Base-by-base conservation (phyloP, 2,888 invertebrate genomes). In the Drosophila diplacantha region DNA sequence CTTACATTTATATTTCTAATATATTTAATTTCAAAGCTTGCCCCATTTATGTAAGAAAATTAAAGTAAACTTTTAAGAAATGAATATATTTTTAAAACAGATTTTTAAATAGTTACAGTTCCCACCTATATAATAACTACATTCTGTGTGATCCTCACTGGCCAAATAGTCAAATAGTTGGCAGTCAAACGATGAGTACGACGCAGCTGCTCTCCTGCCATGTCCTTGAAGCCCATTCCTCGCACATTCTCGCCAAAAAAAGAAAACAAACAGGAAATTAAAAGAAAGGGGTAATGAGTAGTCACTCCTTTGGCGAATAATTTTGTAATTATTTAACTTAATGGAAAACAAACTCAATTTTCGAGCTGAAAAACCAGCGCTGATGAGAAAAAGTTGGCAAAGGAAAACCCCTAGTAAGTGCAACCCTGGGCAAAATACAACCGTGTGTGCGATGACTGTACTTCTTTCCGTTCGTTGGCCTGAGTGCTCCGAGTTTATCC, bases 301-400 rank as follows among this genome's bases (percentile, higher is more conserved):
- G 53, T 29, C 60, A 16, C 69, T 64, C 32, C 73, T 83, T 75
- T 81, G 78, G 65, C 62, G 67, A 80, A 83, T 83, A 83, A 83
- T 81, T 80, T 81, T 76, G 80, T 76, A 79, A 83, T 81, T 81
- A 81, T 84, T 81, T 81, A 81, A 83, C 84, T 82, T 83, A 81
- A 81, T 81, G 81, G 84, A 83, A 81, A 82, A 75, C 77, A 81
- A 83, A 81, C 84, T 83, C 74, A 74, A 80, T 81, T 81, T 77
- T 76, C 69, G 76, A 70, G 69, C 73, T 67, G 70, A 72, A 72
- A 75, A 63, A 66, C 75, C 46, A 71, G 61, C 34, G 54, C 34
- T 64, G 50, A 52, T 73, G 59, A 16, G 39, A 65, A 63, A 49
- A 37, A 51, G 26, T 50, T 4, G 5, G 37, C 7, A 32, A 34